Conservation (phyloP, 2,888 invertebrate species). For the Hydrotaea diabolus region DNA sequence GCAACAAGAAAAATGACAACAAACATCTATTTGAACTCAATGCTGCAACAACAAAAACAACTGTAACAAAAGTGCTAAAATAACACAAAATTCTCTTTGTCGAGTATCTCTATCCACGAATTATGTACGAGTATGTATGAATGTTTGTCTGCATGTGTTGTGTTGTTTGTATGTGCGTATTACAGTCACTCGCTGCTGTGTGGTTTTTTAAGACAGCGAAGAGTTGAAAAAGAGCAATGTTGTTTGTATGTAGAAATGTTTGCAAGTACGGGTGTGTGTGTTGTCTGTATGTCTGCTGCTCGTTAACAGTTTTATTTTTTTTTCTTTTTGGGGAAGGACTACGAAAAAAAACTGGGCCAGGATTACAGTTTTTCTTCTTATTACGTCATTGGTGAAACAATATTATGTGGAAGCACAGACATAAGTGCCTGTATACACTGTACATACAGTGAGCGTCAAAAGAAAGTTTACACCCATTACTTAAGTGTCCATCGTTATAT, state of each 20-base stretch:
- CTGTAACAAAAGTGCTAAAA: neutral
- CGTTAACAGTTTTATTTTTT: neutral
- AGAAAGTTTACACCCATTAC: too few species aligned
- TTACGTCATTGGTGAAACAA: slow-evolving; percentile 62
- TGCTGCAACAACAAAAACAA: slow-evolving; percentile 15
- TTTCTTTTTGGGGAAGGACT: slow-evolving; percentile 29
- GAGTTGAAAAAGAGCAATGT: slow-evolving; percentile 11
- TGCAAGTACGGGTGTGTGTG: slow-evolving; percentile 6
- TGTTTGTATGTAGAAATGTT: neutral
- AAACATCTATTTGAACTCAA: slow-evolving; percentile 9
- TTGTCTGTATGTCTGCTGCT: neutral
- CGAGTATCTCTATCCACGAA: neutral
- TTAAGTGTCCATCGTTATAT: too few species aligned
- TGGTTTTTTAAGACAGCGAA: slow-evolving; percentile 19
- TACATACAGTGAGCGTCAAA: too few species aligned
- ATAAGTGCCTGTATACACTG: neutral
- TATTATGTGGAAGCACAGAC: slow-evolving; percentile 36
- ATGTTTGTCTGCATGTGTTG: neutral
- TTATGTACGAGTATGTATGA: neutral
- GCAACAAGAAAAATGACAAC: neutral
- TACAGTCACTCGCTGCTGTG: neutral
- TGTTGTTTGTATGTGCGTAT: neutral
- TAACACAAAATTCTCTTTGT: slow-evolving; percentile 14
- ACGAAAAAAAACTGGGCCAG: slow-evolving; percentile 56
- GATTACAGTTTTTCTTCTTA: slow-evolving; percentile 46